These are phyloP conservation scores for Phaedon cochleariae DNA, from an alignment of 2,888 invertebrate genomes.

Conservation along the genomic window DNA sequence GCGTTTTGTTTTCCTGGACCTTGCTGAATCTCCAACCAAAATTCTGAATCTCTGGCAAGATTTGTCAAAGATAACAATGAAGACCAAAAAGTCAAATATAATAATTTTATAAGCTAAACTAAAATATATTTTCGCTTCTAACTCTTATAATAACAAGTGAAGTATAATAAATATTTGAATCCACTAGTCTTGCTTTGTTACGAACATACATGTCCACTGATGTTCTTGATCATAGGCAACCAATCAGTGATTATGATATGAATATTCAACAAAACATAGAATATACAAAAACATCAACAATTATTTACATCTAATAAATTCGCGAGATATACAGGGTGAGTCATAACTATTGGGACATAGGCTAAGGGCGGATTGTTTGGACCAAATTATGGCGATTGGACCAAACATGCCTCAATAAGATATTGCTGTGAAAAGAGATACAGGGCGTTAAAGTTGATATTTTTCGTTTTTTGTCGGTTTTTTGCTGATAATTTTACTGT, in stretches of 20 bases:
- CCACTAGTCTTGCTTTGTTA: slow-evolving; percentile 43
- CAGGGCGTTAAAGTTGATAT: no score
- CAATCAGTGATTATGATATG: slow-evolving; percentile 1
- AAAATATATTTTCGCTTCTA: slow-evolving; percentile 44
- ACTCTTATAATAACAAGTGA: slow-evolving; percentile 48
- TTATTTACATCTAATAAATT: slow-evolving; percentile 37
- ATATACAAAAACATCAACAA: slow-evolving; percentile 36
- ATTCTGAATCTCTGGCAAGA: slow-evolving; percentile 21
- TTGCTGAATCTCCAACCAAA: slow-evolving; percentile 25
- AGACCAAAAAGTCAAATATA: slow-evolving; percentile 32
- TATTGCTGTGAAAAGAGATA: no score
- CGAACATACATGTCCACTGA: slow-evolving; percentile 16
- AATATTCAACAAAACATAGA: slow-evolving; percentile 26
- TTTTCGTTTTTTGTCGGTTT: no score
- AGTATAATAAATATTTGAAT: slow-evolving; percentile 46
- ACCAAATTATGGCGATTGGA: no score
- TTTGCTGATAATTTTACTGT: no score
- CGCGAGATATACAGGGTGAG: background rate
- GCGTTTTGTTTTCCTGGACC: slow-evolving; percentile 26
- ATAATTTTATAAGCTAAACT: slow-evolving; percentile 45
- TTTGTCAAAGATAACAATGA: slow-evolving; percentile 33
- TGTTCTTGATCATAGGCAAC: no score
- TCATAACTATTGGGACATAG: no score
- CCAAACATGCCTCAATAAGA: no score
- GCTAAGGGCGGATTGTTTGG: no score